A percentile compares a stretch with the other conserved stretches of the same genome.
These are phyloP conservation scores for Mirza zaza DNA, from an alignment of 2,113 vertebrate genomes.

Conservation along the genomic window DNA sequence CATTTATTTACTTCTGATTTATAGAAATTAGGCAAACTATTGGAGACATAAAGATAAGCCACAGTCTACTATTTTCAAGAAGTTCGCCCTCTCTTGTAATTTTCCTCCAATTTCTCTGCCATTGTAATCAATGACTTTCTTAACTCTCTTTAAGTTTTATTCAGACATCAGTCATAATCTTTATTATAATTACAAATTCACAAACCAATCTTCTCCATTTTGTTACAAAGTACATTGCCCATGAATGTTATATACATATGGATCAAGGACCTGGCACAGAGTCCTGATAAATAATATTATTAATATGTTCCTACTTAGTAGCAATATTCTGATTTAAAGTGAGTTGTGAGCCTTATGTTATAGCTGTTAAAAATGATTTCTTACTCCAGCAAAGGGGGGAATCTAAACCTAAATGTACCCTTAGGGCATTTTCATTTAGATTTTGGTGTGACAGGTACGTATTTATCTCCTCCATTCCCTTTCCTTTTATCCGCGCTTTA, in stretches of 20 bases:
- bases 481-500: not conserved
- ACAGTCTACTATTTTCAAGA: not conserved
- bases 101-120: not conserved
- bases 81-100: not conserved
- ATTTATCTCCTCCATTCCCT: not conserved
- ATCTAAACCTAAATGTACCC: not conserved
- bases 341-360: not conserved
- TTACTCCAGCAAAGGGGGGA: not conserved
- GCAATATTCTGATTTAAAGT: not conserved
- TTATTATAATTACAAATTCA: not conserved
- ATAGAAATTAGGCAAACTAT: not conserved
- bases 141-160: not conserved
- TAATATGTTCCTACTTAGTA: not conserved
- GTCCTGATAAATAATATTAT: constrained; percentile 14
- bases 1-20: not conserved
- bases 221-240: not conserved
- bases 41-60: not conserved
- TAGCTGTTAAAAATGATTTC: not conserved
- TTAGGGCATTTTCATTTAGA: not conserved
- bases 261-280: not conserved
- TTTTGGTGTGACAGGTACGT: not conserved
- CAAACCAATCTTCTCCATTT: not conserved
- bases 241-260: not conserved
- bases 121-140: not conserved
- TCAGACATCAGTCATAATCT: not conserved